Percentiles rank a stretch among this genome's conserved stretches.
phyloP scores from a whole-genome alignment of 2,888 invertebrate genomes.

The Melanophora roralis region DNA sequence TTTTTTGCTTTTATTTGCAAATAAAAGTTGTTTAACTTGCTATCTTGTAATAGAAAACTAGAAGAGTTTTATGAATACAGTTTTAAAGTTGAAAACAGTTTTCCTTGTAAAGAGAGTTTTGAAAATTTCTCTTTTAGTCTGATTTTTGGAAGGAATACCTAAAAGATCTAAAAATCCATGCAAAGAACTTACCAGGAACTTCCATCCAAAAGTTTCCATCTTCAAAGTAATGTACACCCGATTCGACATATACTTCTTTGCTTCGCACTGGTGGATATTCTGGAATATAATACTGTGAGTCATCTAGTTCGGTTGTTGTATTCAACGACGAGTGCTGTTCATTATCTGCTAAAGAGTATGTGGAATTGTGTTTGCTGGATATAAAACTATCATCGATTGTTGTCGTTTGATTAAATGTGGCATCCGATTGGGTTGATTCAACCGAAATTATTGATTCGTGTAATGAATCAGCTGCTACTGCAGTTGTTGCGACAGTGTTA shows the following conservation, averaged over 20 bases:
- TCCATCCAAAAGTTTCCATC: constrained; percentile 97
- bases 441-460: constrained; percentile 76
- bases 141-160: no score
- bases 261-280: constrained; percentile 83
- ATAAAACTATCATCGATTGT: constrained; percentile 77
- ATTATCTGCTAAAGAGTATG: constrained; percentile 77
- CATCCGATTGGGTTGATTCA: constrained; percentile 75
- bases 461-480: constrained; percentile 69
- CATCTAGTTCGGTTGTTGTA: constrained; percentile 73
- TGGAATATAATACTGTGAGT: constrained; percentile 77
- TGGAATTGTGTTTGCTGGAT: constrained; percentile 76
- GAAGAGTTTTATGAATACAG: no score
- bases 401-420: constrained; percentile 75
- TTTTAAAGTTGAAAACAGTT: no score
- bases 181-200: constrained; percentile 79
- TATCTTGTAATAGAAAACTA: no score
- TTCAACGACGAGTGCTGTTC: constrained; percentile 67
- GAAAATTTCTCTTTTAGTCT: no score
- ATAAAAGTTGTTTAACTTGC: no score
- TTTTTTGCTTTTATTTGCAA: no score
- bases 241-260: constrained; percentile 86
- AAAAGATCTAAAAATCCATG: no score
- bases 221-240: constrained; percentile 93
- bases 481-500: constrained; percentile 25
- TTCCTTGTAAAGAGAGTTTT: no score